A percentile compares a stretch with the other conserved stretches of the same genome.
Conservation (phyloP, 1,140 invertebrate species). For the Zophobas morio region DNA sequence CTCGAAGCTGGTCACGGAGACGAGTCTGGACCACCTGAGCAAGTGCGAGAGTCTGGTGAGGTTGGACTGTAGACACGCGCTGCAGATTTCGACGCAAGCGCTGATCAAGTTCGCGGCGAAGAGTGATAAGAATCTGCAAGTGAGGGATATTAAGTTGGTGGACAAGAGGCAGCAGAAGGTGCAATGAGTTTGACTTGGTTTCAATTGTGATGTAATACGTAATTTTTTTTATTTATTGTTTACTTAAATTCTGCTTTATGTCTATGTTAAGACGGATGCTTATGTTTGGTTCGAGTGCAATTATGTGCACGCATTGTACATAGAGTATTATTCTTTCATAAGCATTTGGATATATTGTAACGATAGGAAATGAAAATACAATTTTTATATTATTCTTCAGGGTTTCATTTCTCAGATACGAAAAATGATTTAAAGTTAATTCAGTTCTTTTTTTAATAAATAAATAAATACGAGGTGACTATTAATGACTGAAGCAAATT, state of each 20-base stretch:
- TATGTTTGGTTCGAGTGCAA: neutral
- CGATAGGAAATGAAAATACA: conserved; percentile 14
- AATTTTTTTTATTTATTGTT: conserved; percentile 12
- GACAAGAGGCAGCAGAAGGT: conserved; percentile 67
- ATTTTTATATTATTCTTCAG: conserved; percentile 33
- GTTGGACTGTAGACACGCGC: conserved; percentile 83
- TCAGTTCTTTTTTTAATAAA: no score
- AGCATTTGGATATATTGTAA: conserved; percentile 33
- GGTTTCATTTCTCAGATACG: neutral
- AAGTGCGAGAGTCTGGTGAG: conserved; percentile 76
- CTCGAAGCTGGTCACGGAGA: conserved; percentile 87
- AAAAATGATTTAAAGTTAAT: no score
- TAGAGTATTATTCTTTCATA: conserved; percentile 33
- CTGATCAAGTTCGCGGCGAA: conserved; percentile 86
- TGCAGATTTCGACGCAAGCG: conserved; percentile 82
- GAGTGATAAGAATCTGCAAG: conserved; percentile 81
- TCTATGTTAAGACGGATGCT: conserved; percentile 11
- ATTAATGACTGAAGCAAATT: no score
- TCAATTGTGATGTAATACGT: conserved; percentile 19
- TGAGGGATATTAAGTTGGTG: conserved; percentile 82
- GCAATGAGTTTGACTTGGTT: conserved; percentile 4
- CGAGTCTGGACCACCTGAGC: conserved; percentile 82
- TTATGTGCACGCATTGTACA: conserved; percentile 10
- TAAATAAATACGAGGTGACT: no score
- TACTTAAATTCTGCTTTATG: conserved; percentile 11